Percentiles rank a stretch among this genome's conserved stretches.
Evolutionary conservation across 2,113 vertebrate species (phyloP).

Genomic region (Chroicocephalus ridibundus): DNA sequence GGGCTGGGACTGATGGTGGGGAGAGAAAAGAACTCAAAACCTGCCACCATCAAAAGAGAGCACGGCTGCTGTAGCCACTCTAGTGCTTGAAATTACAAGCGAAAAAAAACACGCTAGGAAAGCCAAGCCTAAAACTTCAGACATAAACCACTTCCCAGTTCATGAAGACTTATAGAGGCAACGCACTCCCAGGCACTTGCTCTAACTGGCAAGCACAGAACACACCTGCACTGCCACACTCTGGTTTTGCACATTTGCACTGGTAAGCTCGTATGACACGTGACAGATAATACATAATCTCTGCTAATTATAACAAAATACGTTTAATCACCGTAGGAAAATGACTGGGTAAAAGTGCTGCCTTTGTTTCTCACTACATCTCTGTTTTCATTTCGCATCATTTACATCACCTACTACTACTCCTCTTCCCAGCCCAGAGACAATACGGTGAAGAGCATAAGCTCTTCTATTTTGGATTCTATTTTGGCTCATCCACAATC

Average conservation of each 20-base stretch:
- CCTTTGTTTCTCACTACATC: neutral
- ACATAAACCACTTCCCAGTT: neutral
- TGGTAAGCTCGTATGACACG: neutral
- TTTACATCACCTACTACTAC: neutral
- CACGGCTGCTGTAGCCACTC: neutral
- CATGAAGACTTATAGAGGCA: neutral
- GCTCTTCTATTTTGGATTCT: slow-evolving; percentile 35
- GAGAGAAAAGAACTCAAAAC: neutral
- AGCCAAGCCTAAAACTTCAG: neutral
- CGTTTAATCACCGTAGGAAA: neutral
- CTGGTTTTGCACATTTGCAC: neutral
- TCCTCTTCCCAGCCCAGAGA: neutral
- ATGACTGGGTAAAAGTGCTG: neutral
- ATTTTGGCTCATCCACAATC: slow-evolving; percentile 47
- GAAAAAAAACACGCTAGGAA: neutral
- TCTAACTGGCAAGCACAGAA: neutral
- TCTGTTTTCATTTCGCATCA: neutral
- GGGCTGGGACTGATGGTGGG: neutral
- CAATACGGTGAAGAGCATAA: neutral
- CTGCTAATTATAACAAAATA: neutral
- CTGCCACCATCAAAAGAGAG: neutral
- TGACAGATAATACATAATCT: neutral
- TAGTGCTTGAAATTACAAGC: neutral
- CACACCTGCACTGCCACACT: neutral
- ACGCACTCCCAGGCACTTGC: rapidly evolving